These are phyloP conservation scores for Simalia tracyae DNA, from an alignment of 2,797 vertebrate genomes.

Conservation along the genomic window DNA sequence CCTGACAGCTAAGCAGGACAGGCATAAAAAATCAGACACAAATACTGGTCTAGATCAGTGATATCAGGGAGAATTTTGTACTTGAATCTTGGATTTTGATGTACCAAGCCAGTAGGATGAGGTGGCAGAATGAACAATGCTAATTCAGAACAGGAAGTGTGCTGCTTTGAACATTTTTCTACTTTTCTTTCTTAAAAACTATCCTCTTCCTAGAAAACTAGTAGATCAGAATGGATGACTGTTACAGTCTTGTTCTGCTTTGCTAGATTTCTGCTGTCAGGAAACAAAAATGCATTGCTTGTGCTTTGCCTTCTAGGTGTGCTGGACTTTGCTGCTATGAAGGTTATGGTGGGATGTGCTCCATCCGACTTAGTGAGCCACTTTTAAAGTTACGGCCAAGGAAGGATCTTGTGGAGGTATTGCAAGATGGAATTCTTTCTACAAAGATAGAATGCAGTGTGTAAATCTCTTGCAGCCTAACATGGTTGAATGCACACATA, in stretches of 20 bases:
- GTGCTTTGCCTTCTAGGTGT: constrained; percentile 76
- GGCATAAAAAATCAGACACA: background rate
- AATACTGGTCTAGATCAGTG: background rate
- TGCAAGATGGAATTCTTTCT: constrained; percentile 6
- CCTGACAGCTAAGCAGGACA: background rate
- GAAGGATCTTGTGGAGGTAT: constrained; percentile 92
- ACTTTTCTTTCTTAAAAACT: background rate
- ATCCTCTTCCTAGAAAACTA: background rate
- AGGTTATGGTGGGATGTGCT: constrained; percentile 89
- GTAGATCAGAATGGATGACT: background rate
- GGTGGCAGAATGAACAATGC: background rate
- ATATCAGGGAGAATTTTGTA: background rate
- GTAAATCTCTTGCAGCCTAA: background rate
- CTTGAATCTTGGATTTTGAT: background rate
- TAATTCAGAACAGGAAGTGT: background rate
- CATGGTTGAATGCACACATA: background rate
- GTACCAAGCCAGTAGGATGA: background rate
- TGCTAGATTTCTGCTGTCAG: background rate
- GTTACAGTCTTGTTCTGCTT: background rate
- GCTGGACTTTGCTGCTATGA: constrained; percentile 94
- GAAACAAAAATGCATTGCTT: background rate
- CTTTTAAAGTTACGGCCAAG: constrained; percentile 90
- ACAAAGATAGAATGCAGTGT: background rate
- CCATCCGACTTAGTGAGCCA: constrained; percentile 92
- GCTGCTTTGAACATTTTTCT: background rate